Percentiles rank a stretch among this genome's conserved stretches.
These are phyloP conservation scores for Centropristis striata DNA, from an alignment of 2,113 vertebrate genomes.

Conservation along the genomic window DNA sequence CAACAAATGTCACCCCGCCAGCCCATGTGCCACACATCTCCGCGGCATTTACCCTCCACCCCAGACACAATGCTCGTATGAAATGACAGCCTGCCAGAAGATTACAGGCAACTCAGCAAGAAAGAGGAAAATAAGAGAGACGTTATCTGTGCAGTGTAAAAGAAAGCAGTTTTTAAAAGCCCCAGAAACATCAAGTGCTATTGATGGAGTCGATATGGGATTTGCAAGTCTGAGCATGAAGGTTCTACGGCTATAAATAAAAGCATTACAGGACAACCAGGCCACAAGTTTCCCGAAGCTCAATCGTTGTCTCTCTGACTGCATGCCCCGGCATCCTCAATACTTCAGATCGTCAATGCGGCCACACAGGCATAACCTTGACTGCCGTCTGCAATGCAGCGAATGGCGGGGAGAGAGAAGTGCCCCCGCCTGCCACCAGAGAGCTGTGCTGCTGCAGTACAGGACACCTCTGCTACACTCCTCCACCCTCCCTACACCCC, in stretches of 20 bases:
- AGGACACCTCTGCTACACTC: conserved; percentile 57
- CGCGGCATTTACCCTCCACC: conserved; percentile 42
- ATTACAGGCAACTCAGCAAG: conserved; percentile 12
- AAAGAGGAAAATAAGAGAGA: not conserved
- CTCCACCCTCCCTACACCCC: conserved; percentile 20
- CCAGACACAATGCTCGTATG: conserved; percentile 34
- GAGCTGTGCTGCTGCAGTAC: conserved; percentile 67
- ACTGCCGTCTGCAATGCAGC: conserved; percentile 79
- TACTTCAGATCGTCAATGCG: conserved; percentile 20
- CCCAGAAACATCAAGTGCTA: conserved; percentile 29
- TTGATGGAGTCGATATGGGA: not conserved
- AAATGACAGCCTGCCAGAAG: conserved; percentile 48
- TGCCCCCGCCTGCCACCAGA: conserved; percentile 43
- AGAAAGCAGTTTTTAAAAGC: not conserved
- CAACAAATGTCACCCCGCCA: conserved; percentile 65
- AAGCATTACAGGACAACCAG: conserved; percentile 22
- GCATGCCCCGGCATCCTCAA: conserved; percentile 12
- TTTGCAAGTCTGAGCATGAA: conserved; percentile 37
- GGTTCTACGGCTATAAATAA: conserved; percentile 41
- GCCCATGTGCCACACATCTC: conserved; percentile 26
- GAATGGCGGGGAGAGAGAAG: conserved; percentile 39
- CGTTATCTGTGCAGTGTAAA: conserved; percentile 3
- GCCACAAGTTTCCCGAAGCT: conserved; percentile 19
- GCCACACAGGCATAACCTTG: conserved; percentile 71
- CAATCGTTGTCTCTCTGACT: not conserved